A percentile compares a stretch with the other conserved stretches of the same genome.
These are phyloP conservation scores for Sinodicranocentrus sp. DNA, from an alignment of 2,888 invertebrate species.

Conservation along the genomic window DNA sequence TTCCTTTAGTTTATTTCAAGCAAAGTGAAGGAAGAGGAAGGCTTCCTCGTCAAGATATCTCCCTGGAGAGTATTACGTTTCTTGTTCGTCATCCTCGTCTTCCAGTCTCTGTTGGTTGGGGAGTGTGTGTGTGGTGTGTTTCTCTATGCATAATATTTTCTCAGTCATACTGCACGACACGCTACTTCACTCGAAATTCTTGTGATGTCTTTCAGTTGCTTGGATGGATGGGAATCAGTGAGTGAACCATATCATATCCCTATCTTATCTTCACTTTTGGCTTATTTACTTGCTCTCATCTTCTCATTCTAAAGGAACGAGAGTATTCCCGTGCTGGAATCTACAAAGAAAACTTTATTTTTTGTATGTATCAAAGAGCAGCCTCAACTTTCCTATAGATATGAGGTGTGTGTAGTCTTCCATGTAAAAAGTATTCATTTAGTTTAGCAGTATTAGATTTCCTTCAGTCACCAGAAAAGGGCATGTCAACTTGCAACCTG, in stretches of 20 bases:
- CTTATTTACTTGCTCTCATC: not conserved
- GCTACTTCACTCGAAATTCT: not conserved
- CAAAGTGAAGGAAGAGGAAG: constrained; percentile 26
- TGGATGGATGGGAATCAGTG: not conserved
- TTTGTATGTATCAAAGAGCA: not conserved
- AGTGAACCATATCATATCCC: constrained; percentile 11
- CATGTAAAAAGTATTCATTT: constrained; percentile 44
- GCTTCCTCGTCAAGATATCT: not conserved
- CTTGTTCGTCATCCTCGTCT: constrained; percentile 37
- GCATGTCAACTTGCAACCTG: constrained; percentile 63
- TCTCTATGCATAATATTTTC: constrained; percentile 21
- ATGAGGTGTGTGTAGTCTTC: constrained; percentile 34
- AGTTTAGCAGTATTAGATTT: constrained; percentile 50
- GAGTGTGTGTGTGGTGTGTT: not conserved
- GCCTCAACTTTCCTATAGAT: not conserved
- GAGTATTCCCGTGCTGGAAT: too few relatives aligned
- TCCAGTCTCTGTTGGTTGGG: constrained; percentile 36
- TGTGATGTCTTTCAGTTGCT: not conserved
- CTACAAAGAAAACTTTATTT: too few relatives aligned
- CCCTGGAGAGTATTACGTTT: constrained; percentile 61
- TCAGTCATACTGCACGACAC: constrained; percentile 3
- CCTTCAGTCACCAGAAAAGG: constrained; percentile 61
- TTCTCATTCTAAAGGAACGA: not conserved
- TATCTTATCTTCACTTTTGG: constrained; percentile 6
- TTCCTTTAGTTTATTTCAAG: constrained; percentile 35